Evolutionary conservation across 2,797 vertebrate genomes (phyloP).

Genomic region (Clarias fuscus): DNA sequence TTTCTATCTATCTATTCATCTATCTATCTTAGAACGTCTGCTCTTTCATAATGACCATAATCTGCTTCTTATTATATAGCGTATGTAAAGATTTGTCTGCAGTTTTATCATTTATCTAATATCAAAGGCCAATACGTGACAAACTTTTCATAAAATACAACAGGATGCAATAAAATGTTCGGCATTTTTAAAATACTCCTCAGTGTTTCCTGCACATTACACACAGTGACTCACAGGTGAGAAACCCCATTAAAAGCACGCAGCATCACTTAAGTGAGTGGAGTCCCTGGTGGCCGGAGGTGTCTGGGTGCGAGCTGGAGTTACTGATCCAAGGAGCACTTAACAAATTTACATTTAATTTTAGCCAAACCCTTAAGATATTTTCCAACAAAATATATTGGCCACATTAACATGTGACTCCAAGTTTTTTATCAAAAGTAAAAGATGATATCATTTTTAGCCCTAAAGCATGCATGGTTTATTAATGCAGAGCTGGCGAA

Average conservation of each 20-base stretch:
- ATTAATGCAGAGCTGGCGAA: slow-evolving; percentile 80
- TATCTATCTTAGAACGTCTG: not conserved
- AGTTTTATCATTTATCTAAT: not conserved
- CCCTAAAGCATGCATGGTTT: slow-evolving; percentile 79
- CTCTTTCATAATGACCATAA: not conserved
- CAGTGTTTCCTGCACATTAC: slow-evolving; percentile 28
- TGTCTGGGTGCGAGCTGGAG: slow-evolving; percentile 48
- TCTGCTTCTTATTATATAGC: not conserved
- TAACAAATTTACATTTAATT: slow-evolving; percentile 83
- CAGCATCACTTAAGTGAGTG: slow-evolving; percentile 44
- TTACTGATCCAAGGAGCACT: slow-evolving; percentile 78
- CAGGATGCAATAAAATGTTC: not conserved
- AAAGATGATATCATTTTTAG: slow-evolving; percentile 74
- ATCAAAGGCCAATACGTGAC: not conserved
- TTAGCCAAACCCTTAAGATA: slow-evolving; percentile 81
- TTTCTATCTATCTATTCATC: no score
- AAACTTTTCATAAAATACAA: slow-evolving; percentile 2
- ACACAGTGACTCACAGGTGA: slow-evolving; percentile 53
- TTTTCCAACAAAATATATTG: slow-evolving; percentile 78
- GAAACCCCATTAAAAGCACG: slow-evolving; percentile 51
- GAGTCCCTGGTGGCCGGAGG: slow-evolving; percentile 51
- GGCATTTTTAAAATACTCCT: not conserved
- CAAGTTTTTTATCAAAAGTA: slow-evolving; percentile 73
- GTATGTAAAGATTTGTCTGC: not conserved
- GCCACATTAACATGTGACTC: slow-evolving; percentile 78